A percentile compares a stretch with the other conserved stretches of the same genome.
phyloP scores from a whole-genome alignment of 1,140 invertebrate species.

The Cephus cinctus region DNA sequence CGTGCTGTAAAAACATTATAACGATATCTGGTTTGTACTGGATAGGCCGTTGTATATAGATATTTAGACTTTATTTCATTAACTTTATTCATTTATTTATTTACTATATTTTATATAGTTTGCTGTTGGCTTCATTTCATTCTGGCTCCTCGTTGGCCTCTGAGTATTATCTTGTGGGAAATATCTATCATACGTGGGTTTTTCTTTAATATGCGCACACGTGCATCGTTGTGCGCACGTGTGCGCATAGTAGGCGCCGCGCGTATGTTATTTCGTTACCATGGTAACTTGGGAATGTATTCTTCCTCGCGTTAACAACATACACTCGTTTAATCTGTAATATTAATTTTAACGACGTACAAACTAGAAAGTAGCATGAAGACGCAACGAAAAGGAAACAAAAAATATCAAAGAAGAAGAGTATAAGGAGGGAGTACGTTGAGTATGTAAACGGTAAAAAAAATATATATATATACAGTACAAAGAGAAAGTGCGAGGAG shows the following conservation, averaged over 20 bases:
- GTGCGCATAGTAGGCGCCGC: too few species aligned
- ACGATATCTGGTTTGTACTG: constrained; percentile 12
- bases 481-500: neutral
- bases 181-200: constrained; percentile 12
- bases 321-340: too few species aligned
- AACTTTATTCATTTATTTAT: neutral
- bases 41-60: constrained; percentile 5
- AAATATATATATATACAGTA: constrained; percentile 12
- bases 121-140: constrained; percentile 6
- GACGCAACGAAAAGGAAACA: too few species aligned
- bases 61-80: neutral
- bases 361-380: constrained; percentile 21
- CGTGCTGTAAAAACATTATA: constrained; percentile 21
- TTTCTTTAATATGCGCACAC: too few species aligned
- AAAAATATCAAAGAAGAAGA: too few species aligned
- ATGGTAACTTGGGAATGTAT: constrained; percentile 31
- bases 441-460: too few species aligned
- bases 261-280: constrained; percentile 31
- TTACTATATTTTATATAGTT: constrained; percentile 8
- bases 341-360: constrained; percentile 5
- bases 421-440: too few species aligned
- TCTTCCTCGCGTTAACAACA: too few species aligned
- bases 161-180: constrained; percentile 19
- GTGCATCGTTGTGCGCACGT: too few species aligned
- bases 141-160: constrained; percentile 8